Conservation (phyloP, 2,797 vertebrate species). For the Sebastes alutus region DNA sequence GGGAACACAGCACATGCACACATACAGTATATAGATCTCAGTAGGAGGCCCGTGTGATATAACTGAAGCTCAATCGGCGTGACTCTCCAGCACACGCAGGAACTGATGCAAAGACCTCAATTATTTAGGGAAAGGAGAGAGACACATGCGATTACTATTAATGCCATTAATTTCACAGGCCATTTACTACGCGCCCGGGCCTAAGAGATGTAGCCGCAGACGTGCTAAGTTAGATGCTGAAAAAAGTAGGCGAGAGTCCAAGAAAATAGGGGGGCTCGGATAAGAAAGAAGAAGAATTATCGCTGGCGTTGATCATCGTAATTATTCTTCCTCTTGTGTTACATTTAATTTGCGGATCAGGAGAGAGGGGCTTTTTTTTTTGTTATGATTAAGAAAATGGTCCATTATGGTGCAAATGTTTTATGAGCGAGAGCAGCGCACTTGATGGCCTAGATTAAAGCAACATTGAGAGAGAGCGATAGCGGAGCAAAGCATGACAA, state of each 20-base stretch:
- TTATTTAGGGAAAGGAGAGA: conserved; percentile 74
- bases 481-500: conserved; percentile 9
- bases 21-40: background rate
- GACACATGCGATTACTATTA: conserved; percentile 75
- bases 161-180: conserved; percentile 80
- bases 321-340: conserved; percentile 59
- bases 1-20: background rate
- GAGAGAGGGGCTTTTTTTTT: conserved; percentile 43
- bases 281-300: conserved; percentile 46
- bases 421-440: conserved; percentile 34
- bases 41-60: background rate
- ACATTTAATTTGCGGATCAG: conserved; percentile 56
- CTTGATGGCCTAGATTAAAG: conserved; percentile 55
- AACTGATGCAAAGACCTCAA: conserved; percentile 67
- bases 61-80: conserved; percentile 38
- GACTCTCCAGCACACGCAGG: conserved; percentile 29
- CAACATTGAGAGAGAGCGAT: background rate
- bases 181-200: conserved; percentile 65
- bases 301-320: conserved; percentile 54
- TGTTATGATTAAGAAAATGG: conserved; percentile 67
- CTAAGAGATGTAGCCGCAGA: conserved; percentile 31
- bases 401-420: conserved; percentile 45
- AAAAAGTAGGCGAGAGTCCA: conserved; percentile 32
- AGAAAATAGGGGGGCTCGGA: conserved; percentile 2
- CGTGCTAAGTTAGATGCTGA: conserved; percentile 25